Evolutionary conservation across 2,797 vertebrate species (phyloP).

Genomic region (Enoplosus armatus): DNA sequence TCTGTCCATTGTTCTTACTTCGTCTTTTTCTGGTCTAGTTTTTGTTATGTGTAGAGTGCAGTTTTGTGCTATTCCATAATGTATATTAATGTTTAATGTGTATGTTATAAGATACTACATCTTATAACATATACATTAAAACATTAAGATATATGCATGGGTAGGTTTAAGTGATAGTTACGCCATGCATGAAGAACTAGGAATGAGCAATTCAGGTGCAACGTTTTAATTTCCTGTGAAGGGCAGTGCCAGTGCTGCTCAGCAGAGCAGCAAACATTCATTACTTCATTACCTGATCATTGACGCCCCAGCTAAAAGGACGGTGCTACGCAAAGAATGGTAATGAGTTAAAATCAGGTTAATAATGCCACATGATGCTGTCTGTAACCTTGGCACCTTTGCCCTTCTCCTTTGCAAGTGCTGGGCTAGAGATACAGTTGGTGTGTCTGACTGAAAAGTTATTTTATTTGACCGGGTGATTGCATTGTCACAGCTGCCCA

Average conservation of each 20-base stretch:
- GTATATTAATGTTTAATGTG: conserved; percentile 1
- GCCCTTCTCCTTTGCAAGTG: conserved; percentile 27
- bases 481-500: conserved; percentile 24
- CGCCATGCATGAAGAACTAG: conserved; percentile 32
- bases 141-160: conserved; percentile 6
- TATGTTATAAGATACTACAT: conserved; percentile 2
- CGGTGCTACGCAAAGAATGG: conserved; percentile 44
- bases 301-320: conserved; percentile 41
- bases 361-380: conserved; percentile 44
- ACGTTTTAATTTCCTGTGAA: conserved; percentile 77
- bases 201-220: conserved; percentile 54
- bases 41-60: neutral
- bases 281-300: conserved; percentile 74
- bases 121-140: no score
- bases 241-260: conserved; percentile 61
- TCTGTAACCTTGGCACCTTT: conserved; percentile 48
- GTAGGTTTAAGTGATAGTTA: neutral
- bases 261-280: conserved; percentile 64
- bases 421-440: neutral
- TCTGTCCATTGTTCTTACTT: neutral
- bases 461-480: conserved; percentile 39
- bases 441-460: conserved; percentile 1
- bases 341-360: conserved; percentile 65
- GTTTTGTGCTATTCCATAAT: neutral
- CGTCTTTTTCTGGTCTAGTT: neutral